Evolutionary conservation across 2,113 vertebrate genomes (phyloP), one percentile per base, ranked within the genome.

Genomic region (Callorhinus ursinus): DNA sequence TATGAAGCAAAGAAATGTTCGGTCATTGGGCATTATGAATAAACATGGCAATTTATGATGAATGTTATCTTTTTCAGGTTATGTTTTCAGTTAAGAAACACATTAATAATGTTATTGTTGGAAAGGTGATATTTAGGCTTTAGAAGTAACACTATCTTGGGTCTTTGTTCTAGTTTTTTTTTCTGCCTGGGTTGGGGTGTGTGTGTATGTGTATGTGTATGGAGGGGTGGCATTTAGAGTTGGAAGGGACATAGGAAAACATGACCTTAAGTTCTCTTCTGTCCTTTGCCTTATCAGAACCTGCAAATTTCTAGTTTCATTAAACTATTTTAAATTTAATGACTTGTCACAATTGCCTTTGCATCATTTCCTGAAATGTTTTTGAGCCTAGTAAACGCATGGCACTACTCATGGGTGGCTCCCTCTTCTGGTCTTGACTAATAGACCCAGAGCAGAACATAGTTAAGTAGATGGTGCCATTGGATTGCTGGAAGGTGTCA

Each of bases 261-360:
- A 88, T 71, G 10, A 55, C 7, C 49, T 39, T 79, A 67, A 28
- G 22, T 72, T 95, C n/a, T 72, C 0, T 81, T 42, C 26, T 88
- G 42, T 84, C 4, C 51, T 80, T 93, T 92, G 24, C 42, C 51
- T 67, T 76, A 85, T 87, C 18, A 77, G 63, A 95, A 61, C 59
- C 22, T 93, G 26, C 18, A 79, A 7, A 88, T 71, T 94, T 94
- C 46, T 89, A n/a, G 39, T 94, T 96, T 93, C 26, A 79, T 21
- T 53, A 8, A 93, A 55, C 6, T 88, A 15, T 81, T 88, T 94
- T 67, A 81, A 69, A 57, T 61, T 51, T 90, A 76, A 31, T 55
- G 57, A 26, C 21, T 49, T 74, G 10, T 79, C 13, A 76, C 26
- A 11, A 28, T 39, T 26, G 31, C 88, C 16, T 31, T 79, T 93